Evolutionary conservation across 2,797 vertebrate genomes (phyloP).

Genomic region (Ataeniobius toweri): DNA sequence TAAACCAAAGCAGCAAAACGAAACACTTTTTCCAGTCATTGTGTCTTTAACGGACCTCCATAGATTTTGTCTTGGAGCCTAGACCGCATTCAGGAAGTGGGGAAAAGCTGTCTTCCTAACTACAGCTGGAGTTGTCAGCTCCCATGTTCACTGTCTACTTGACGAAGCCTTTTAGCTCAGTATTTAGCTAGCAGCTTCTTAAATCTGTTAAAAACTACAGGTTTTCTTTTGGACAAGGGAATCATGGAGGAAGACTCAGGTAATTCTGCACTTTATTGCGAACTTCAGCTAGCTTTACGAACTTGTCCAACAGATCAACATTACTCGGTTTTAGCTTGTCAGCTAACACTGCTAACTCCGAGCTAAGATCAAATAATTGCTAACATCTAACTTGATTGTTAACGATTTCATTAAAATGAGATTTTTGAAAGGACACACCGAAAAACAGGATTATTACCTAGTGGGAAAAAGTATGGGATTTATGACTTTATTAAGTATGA

Average conservation of each 20-base stretch:
- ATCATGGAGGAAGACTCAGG: slow-evolving; percentile 72
- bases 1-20: no score
- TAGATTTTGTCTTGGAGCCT: not conserved
- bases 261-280: slow-evolving; percentile 35
- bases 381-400: not conserved
- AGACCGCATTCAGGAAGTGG: slow-evolving; percentile 62
- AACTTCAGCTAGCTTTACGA: not conserved
- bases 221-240: not conserved
- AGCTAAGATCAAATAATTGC: not conserved
- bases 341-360: slow-evolving; percentile 42
- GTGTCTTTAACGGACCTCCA: not conserved
- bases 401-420: not conserved
- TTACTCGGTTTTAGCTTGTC: slow-evolving; percentile 15
- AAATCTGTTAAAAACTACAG: fast-evolving
- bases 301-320: not conserved
- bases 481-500: not conserved
- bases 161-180: not conserved
- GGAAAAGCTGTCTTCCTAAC: slow-evolving; percentile 13
- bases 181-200: not conserved
- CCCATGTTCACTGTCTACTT: slow-evolving; percentile 11
- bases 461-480: not conserved
- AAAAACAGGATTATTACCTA: not conserved
- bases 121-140: slow-evolving; percentile 14
- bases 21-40: not conserved
- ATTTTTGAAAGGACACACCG: not conserved